These are phyloP conservation scores for Bothrops jararaca DNA, from an alignment of 2,113 vertebrate species.

Conservation along the genomic window DNA sequence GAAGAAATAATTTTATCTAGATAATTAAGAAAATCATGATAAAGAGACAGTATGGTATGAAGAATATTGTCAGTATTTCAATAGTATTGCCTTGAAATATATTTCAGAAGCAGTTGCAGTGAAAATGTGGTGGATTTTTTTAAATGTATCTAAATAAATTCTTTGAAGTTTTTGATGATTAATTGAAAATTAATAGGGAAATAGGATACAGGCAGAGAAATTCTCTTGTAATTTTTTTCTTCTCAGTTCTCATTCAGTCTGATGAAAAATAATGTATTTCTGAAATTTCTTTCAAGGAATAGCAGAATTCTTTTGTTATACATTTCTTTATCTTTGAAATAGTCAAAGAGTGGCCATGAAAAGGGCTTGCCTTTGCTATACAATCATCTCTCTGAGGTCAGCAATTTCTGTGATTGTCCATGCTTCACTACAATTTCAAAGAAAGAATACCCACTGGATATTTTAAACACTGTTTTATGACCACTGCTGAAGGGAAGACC, in stretches of 20 bases:
- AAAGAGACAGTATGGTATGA: neutral
- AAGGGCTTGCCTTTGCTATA: neutral
- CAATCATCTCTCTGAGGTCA: neutral
- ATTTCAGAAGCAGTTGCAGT: neutral
- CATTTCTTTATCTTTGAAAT: neutral
- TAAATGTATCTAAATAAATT: neutral
- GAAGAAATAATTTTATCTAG: neutral
- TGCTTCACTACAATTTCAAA: neutral
- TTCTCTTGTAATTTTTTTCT: neutral
- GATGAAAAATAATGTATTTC: neutral
- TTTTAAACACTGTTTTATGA: neutral
- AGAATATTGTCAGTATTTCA: neutral
- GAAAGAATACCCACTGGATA: neutral
- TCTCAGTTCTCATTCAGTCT: neutral
- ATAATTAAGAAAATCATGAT: neutral
- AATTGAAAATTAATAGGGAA: neutral
- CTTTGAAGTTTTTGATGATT: neutral
- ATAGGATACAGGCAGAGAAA: neutral
- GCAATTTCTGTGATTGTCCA: neutral
- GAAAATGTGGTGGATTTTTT: neutral
- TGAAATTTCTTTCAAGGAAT: neutral
- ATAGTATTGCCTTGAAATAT: neutral
- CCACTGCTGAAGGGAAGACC: neutral
- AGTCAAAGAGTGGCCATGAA: neutral
- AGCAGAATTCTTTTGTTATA: neutral